Base-by-base conservation (phyloP, 1,140 invertebrate genomes). In the Stegodyphus dumicola region DNA sequence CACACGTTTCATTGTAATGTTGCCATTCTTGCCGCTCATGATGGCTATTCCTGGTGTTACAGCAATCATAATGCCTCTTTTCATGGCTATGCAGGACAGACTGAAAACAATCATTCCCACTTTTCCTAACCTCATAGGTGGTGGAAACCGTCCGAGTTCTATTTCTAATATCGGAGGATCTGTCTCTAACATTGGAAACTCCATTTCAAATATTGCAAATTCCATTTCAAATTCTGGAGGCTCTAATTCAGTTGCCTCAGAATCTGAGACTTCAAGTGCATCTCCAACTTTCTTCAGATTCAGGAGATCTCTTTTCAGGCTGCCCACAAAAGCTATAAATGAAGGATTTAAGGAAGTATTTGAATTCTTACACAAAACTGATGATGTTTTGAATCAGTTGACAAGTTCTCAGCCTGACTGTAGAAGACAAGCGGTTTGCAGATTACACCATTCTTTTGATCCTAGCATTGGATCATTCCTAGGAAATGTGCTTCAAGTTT, bases 1-100 rank as follows among this genome's bases (percentile, higher is more conserved):
- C 15, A 85, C 84, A n/a, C 64, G 84, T 6, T 85, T 85, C 76
- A 85, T 85, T 5, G 84, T 85, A 1, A 77, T 85, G 84, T 49
- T 85, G 13, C 84, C 84, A 11, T 85, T 85, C 33, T 56, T 85
- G 13, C 84, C 84, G 5, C 70, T 85, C 0, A 49, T 85, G 84
- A 73, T 85, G 75, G 75, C 76, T 15, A 49, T 85, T 13, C 84
- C 84, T 5, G 84, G 84, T 13, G 84, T 66, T 10, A 85, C 84
- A 3, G 76, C 15, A 3, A 54, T 85, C 10, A 15, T 78, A 48
- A 77, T 85, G 84, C 84, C 84, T 3, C 18, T 85, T 0, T 77
- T 85, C 52, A 85, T 85, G 84, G 84, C 84, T 10, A 51, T 85
- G 6, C 84, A 85, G n/a, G 84, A 84, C n/a, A 11, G 81, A 0